phyloP scores from a whole-genome alignment of 1,140 invertebrate species.

The Pantala flavescens region DNA sequence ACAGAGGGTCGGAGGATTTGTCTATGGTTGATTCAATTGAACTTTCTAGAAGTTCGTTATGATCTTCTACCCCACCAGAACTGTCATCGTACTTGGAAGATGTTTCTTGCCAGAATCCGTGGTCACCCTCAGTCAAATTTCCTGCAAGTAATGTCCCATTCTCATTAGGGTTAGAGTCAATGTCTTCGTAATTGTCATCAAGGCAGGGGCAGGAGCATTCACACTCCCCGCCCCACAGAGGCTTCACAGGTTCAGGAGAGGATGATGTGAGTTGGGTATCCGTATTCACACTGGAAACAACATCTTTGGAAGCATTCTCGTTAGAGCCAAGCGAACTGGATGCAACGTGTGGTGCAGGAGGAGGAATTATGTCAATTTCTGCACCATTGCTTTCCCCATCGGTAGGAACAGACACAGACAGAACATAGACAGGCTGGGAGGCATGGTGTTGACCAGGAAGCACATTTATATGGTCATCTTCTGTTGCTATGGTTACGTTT shows the following conservation, averaged over 20 bases:
- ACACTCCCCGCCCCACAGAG: slow-evolving; percentile 35
- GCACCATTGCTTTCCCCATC: slow-evolving; percentile 41
- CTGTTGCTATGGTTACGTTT: slow-evolving; percentile 61
- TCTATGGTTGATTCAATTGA: background rate
- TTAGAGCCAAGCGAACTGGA: slow-evolving; percentile 15
- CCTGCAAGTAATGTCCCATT: slow-evolving; percentile 20
- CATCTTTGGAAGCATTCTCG: background rate
- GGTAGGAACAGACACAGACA: slow-evolving; percentile 59
- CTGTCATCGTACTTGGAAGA: background rate
- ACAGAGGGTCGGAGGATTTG: background rate
- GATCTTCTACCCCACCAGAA: background rate
- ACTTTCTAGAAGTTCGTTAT: slow-evolving; percentile 1
- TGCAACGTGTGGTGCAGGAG: slow-evolving; percentile 20
- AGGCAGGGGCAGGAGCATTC: slow-evolving; percentile 60
- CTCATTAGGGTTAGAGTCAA: slow-evolving; percentile 15
- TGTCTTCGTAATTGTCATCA: slow-evolving; percentile 26
- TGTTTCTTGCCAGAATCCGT: background rate
- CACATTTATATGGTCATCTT: slow-evolving; percentile 39
- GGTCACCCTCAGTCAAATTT: slow-evolving; percentile 17
- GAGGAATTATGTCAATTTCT: slow-evolving; percentile 44
- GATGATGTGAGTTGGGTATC: slow-evolving; percentile 25
- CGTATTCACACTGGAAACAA: slow-evolving; percentile 5
- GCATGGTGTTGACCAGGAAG: slow-evolving; percentile 7
- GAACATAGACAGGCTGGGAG: slow-evolving; percentile 50
- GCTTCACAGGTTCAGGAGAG: slow-evolving; percentile 15